Percentiles rank a stretch among this genome's conserved stretches.
Conservation (phyloP, 2,797 vertebrate genomes). For the Scarus forsteni region DNA sequence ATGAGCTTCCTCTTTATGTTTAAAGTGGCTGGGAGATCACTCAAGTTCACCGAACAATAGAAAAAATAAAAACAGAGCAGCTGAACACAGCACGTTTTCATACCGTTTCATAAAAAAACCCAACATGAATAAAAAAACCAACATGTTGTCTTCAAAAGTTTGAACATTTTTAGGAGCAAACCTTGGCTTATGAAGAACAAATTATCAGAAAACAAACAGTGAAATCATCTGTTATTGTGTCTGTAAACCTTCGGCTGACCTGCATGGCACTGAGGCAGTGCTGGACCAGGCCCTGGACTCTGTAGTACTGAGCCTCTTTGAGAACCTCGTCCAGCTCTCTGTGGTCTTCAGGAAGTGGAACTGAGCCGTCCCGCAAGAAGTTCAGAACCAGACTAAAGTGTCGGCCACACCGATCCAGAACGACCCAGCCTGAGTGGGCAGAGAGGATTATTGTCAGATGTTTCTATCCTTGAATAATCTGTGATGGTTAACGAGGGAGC, state of each 20-base stretch:
- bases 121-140: too few relatives aligned
- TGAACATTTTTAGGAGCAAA: too few relatives aligned
- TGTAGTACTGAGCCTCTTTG: conserved; percentile 90
- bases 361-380: conserved; percentile 91
- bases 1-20: too few relatives aligned
- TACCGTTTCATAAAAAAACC: too few relatives aligned
- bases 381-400: conserved; percentile 91
- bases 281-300: conserved; percentile 89
- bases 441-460: neutral
- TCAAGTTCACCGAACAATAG: too few relatives aligned
- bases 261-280: conserved; percentile 89
- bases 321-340: conserved; percentile 89
- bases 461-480: neutral
- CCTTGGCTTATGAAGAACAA: too few relatives aligned
- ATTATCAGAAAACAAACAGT: too few relatives aligned
- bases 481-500: neutral
- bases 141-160: too few relatives aligned
- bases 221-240: too few relatives aligned
- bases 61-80: too few relatives aligned
- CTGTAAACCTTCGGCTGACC: conserved; percentile 66
- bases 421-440: conserved; percentile 87
- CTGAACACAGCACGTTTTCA: too few relatives aligned
- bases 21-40: too few relatives aligned
- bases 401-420: conserved; percentile 89
- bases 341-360: conserved; percentile 89